Evolutionary conservation across 2,113 vertebrate genomes (phyloP).

Genomic region (Oxyruncus cristatus): DNA sequence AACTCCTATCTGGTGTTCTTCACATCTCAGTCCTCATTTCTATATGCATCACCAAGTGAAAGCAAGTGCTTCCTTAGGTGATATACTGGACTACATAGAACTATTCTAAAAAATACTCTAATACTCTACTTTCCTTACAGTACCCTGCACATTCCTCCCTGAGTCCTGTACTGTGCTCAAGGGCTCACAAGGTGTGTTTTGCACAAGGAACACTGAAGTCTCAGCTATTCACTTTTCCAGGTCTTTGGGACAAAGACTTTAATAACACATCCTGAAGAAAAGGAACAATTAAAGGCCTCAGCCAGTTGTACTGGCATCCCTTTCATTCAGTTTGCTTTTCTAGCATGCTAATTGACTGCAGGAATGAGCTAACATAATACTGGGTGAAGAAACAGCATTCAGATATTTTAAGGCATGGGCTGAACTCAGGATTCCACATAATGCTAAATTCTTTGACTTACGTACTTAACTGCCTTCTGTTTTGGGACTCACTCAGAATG

Average conservation of each 20-base stretch:
- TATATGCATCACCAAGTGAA: not conserved
- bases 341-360: not conserved
- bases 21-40: not conserved
- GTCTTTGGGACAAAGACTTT: not conserved
- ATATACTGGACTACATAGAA: not conserved
- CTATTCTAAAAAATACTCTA: not conserved
- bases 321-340: not conserved
- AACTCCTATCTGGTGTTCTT: not conserved
- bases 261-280: not conserved
- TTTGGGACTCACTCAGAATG: not conserved
- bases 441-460: not conserved
- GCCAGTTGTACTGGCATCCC: not conserved
- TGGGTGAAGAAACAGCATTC: not conserved
- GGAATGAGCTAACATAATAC: not conserved
- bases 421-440: slow-evolving; percentile 5
- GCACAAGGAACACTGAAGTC: not conserved
- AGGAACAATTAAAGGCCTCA: not conserved
- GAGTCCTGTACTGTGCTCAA: not conserved
- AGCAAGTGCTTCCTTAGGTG: not conserved
- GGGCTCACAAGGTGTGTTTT: not conserved
- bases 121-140: not conserved
- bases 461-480: not conserved
- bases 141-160: not conserved
- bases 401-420: not conserved
- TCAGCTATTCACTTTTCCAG: not conserved